Base-by-base conservation (phyloP, 2,113 vertebrate genomes). In the Hipposideros armiger region DNA sequence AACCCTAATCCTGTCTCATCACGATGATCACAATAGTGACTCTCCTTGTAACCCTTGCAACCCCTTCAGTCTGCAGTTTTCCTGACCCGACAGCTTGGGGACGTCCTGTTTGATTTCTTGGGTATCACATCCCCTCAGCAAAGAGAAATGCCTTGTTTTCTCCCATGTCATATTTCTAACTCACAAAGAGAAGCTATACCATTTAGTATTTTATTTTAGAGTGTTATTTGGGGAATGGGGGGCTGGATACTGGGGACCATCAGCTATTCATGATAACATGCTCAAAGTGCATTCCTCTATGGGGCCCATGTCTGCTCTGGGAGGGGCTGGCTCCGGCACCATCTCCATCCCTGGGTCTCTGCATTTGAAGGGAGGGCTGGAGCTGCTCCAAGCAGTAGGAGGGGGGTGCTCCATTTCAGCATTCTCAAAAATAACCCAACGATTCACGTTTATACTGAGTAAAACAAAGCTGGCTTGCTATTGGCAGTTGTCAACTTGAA, bases 401-500 rank as follows among this genome's bases (percentile, higher is more conserved):
- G 7, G 54, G 76, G 5, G 3, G 10, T 0, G 9, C 28, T 72
- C 62, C 22, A 70, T 45, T 30, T 60, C 28, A 36, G 10, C 70
- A 62, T 56, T 77, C 47, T 62, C 36, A 40, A 22, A 92, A 74
- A 64, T 72, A 83, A 93, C 26, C 32, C 62, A 40, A 32, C 2
- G 13, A 83, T 74, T 95, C 77, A 74, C 50, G 69, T 70, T 84
- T 66, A 89, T 7, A 64, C 73, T 5, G 86, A 94, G 85, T 26
- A 74, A 66, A 86, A 54, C n/a, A 24, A 95, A 82, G 62, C 4
- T 77, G 84, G 76, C 11, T 6, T 84, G 47, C 87, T 40, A 42
- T 26, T 40, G 77, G 92, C 87, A 82, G 73, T 3, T 45, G 84
- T 80, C 81, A 62, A 32, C 80, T 52, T 87, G 95, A 94, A 72